These are phyloP conservation scores for Melanostoma scalare DNA, from an alignment of 2,888 invertebrate genomes.

Conservation along the genomic window DNA sequence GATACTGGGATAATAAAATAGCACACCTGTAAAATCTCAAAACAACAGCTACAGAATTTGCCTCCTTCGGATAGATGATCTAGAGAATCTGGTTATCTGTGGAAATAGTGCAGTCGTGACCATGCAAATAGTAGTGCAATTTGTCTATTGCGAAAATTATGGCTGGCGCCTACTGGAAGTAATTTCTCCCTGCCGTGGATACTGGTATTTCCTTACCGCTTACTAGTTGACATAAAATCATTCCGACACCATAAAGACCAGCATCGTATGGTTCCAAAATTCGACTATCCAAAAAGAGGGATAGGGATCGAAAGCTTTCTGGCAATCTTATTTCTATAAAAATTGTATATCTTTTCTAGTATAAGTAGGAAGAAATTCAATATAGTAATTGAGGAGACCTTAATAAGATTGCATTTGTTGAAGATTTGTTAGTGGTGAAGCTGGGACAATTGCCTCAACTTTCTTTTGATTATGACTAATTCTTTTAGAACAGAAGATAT, in stretches of 20 bases:
- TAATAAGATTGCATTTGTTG: conserved; percentile 26
- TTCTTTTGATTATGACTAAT: conserved; percentile 9
- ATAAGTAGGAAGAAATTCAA: conserved; percentile 8
- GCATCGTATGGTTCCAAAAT: no score
- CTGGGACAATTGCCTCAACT: conserved; percentile 27
- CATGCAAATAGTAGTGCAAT: conserved; percentile 76
- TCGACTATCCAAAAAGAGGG: not conserved
- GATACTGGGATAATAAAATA: no score
- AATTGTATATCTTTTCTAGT: conserved; percentile 9
- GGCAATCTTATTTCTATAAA: no score
- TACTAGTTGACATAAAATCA: conserved; percentile 1
- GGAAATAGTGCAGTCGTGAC: conserved; percentile 25
- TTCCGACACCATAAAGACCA: conserved; percentile 5
- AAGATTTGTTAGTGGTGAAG: not conserved
- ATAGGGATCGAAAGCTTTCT: no score
- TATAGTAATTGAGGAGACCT: conserved; percentile 20
- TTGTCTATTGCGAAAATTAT: not conserved
- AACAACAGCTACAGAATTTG: conserved; percentile 27
- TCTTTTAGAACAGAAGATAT: conserved; percentile 10
- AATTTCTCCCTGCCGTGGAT: not conserved
- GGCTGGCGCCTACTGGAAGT: not conserved
- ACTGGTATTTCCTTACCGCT: not conserved
- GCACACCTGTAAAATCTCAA: conserved; percentile 6
- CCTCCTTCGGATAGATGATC: conserved; percentile 16
- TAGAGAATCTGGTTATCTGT: conserved; percentile 63